Base-by-base conservation (phyloP, 2,888 invertebrate genomes). In the Drosophila sordidapex region DNA sequence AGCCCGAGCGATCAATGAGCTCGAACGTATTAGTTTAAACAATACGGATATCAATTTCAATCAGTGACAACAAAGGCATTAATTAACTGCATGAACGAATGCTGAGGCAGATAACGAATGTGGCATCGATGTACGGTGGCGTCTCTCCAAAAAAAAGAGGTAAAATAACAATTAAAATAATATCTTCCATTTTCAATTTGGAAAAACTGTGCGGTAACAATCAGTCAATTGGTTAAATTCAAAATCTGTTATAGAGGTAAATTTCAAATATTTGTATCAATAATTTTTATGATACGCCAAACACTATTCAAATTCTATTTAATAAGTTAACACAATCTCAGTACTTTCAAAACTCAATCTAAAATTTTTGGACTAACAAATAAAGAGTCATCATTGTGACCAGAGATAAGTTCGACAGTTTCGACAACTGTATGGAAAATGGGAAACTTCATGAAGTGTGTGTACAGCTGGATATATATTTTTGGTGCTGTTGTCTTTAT, bases 1-100 rank as follows among this genome's bases (percentile, higher is more conserved):
- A 78, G 62, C 66, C 59, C 0, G 48, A 48, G 53, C 65, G 79
- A 68, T 81, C 82, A 81, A 79, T 74, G 74, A 70, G 70, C 79
- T 60, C 54, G 54, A 74, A 52, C 46, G 62, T 33, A 57, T 67
- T 70, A 60, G 65, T 75, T 70, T 33, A 68, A 72, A 70, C 56
- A 70, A 81, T 53, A 36, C 74, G 59, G 36, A 66, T 66, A 56
- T 73, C 54, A 70, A 76, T 65, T 70, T 57, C 67, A 81, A 81
- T 81, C 77, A 69, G 40, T 35, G 74, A 46, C 58, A 63, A 46
- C 40, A 57, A 58, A 56, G 43, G 69, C 65, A 61, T 49, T 60
- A 35, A 74, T 64, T 64, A 74, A 79, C 74, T 79, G 74, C 49
- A 63, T 67, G 63, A 59, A 35, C 51, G 54, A 51, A 53, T 53